phyloP scores from a whole-genome alignment of 2,797 vertebrate species.

The Rhyacichthys aspro region DNA sequence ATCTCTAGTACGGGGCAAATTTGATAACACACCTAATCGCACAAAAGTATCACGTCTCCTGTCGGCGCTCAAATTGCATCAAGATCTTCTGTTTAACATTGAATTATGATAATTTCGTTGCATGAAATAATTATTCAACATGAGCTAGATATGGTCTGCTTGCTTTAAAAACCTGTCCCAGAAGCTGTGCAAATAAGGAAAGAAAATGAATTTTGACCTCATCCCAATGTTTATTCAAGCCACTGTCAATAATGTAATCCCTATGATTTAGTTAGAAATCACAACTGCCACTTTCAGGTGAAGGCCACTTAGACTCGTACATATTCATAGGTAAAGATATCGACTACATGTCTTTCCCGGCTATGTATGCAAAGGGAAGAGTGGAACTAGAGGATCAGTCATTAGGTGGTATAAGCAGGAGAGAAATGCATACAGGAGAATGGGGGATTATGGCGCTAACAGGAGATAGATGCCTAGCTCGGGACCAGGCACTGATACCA shows the following conservation, averaged over 20 bases:
- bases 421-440: constrained; percentile 70
- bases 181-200: constrained; percentile 43
- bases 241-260: constrained; percentile 79
- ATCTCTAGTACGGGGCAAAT: too few relatives aligned
- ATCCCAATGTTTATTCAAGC: constrained; percentile 72
- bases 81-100: constrained; percentile 40
- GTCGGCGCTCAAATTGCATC: constrained; percentile 23
- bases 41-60: constrained; percentile 9
- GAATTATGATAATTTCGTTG: constrained; percentile 52
- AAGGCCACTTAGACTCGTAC: constrained; percentile 68
- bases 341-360: constrained; percentile 72
- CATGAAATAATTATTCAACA: constrained; percentile 33
- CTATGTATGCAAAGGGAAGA: constrained; percentile 60
- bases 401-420: constrained; percentile 46
- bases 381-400: constrained; percentile 57
- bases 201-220: constrained; percentile 67
- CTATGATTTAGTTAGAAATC: constrained; percentile 75
- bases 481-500: constrained; percentile 20
- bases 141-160: constrained; percentile 6
- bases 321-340: constrained; percentile 76
- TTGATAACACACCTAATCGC: constrained; percentile 30
- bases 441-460: constrained; percentile 64
- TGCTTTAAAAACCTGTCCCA: constrained; percentile 19
- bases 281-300: constrained; percentile 72
- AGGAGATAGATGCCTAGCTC: constrained; percentile 15